Conservation (phyloP, 2,113 vertebrate species). For the Muntiacus muntjak region DNA sequence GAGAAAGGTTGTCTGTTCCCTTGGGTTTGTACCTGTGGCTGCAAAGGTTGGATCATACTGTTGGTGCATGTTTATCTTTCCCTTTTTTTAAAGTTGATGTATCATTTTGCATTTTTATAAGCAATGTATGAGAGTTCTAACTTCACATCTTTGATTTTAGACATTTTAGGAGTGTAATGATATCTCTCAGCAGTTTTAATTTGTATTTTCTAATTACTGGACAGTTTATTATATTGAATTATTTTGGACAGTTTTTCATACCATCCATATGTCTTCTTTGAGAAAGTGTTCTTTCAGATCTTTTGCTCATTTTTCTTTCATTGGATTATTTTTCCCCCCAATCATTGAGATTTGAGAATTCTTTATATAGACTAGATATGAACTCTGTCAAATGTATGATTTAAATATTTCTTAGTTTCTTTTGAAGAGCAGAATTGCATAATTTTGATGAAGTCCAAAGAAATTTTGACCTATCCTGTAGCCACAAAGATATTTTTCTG, state of each 20-base stretch:
- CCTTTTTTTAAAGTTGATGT: not conserved
- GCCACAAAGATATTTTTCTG: not conserved
- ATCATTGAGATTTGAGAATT: not conserved
- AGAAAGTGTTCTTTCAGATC: not conserved
- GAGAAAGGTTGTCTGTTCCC: not conserved
- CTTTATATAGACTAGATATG: not conserved
- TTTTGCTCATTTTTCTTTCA: not conserved
- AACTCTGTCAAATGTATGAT: not conserved
- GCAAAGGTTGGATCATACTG: not conserved
- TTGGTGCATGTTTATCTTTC: not conserved
- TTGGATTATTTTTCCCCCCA: not conserved
- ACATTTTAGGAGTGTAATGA: not conserved
- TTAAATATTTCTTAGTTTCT: not conserved
- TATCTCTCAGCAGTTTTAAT: not conserved
- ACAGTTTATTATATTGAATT: not conserved
- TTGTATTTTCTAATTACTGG: not conserved
- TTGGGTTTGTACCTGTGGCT: not conserved
- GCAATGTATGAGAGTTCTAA: not conserved
- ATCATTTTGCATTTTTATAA: not conserved
- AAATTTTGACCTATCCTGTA: not conserved
- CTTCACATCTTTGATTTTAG: slow-evolving; percentile 13
- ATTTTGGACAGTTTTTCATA: not conserved
- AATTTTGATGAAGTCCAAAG: slow-evolving; percentile 1
- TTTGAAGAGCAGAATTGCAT: not conserved
- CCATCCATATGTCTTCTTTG: not conserved